These are phyloP conservation scores for Pterostichus madidus DNA, from an alignment of 2,888 invertebrate species.

Conservation along the genomic window DNA sequence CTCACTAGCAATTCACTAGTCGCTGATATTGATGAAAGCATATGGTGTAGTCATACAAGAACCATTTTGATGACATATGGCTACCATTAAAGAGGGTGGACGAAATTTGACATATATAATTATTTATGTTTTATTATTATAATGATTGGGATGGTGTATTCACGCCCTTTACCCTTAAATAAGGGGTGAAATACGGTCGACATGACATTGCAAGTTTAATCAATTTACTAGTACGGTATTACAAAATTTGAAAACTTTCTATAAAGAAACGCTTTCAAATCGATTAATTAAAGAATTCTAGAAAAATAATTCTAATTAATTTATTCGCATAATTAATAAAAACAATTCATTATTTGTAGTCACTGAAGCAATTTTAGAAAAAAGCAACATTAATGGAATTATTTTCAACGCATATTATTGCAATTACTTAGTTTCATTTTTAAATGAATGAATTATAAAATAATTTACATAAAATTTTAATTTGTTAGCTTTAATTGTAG, in stretches of 20 bases:
- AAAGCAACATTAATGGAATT: conserved; percentile 9
- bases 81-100: background rate
- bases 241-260: conserved; percentile 9
- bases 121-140: conserved; percentile 18
- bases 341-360: conserved; percentile 1
- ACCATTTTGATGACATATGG: conserved; percentile 19
- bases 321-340: conserved; percentile 3
- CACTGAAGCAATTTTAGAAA: conserved; percentile 8
- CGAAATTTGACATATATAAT: background rate
- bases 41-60: background rate
- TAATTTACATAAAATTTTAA: conserved; percentile 25
- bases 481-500: background rate
- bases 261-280: background rate
- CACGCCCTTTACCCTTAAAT: background rate
- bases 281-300: conserved; percentile 4
- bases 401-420: background rate
- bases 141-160: background rate
- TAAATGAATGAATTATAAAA: conserved; percentile 3
- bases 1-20: background rate
- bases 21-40: conserved; percentile 22
- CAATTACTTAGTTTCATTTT: conserved; percentile 9
- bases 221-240: background rate
- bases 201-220: background rate
- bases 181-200: background rate
- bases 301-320: background rate